Evolutionary conservation across 2,113 vertebrate genomes (phyloP).

Genomic region (Aptenodytes patagonicus): DNA sequence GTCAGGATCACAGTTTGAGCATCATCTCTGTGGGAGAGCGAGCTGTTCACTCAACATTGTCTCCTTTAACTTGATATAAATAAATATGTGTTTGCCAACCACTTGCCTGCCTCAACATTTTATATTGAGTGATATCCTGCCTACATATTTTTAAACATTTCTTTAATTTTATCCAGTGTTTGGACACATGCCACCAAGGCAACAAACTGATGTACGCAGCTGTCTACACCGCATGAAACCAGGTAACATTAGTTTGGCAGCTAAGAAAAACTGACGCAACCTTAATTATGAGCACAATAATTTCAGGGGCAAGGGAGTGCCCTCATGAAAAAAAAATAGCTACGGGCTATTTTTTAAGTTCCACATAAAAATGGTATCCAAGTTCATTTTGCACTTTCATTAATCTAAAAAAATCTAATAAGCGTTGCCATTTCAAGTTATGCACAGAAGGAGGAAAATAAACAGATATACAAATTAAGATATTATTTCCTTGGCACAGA

Average conservation of each 20-base stretch:
- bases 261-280: background rate
- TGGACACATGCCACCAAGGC: slow-evolving; percentile 39
- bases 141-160: slow-evolving; percentile 35
- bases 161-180: slow-evolving; percentile 38
- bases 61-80: slow-evolving; percentile 17
- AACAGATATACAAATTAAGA: slow-evolving; percentile 56
- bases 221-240: background rate
- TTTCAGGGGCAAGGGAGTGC: background rate
- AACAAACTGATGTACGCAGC: slow-evolving; percentile 12
- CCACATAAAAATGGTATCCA: background rate
- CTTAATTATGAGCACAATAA: slow-evolving; percentile 11
- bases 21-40: background rate
- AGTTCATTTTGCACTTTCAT: background rate
- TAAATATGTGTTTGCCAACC: background rate
- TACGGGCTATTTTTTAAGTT: background rate
- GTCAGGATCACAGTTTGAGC: background rate
- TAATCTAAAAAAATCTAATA: background rate
- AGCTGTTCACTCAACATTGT: background rate
- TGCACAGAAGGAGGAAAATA: slow-evolving; percentile 22
- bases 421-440: slow-evolving; percentile 20
- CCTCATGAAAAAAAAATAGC: background rate
- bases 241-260: background rate
- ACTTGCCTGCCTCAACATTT: background rate
- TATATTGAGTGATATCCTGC: slow-evolving; percentile 18
- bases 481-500: slow-evolving; percentile 33